Evolutionary conservation across 1,140 invertebrate species (phyloP).

Genomic region (Dendrolimus punctatus): DNA sequence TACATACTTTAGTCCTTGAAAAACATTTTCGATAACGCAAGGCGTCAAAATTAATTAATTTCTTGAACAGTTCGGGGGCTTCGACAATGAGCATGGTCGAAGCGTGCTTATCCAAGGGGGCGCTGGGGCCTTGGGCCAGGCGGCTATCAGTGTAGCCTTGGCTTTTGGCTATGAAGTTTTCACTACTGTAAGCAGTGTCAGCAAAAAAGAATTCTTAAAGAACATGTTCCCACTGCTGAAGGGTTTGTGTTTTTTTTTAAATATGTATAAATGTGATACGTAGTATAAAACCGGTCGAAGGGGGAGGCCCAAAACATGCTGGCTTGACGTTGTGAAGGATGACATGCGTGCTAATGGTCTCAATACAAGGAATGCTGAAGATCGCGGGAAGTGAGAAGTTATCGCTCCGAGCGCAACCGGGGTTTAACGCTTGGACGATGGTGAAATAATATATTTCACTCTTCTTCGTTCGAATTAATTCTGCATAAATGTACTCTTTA

Average conservation of each 20-base stretch:
- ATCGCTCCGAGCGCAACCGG: too few relatives aligned
- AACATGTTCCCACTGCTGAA: slow-evolving; percentile 59
- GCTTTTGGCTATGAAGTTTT: slow-evolving; percentile 73
- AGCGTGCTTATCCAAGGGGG: slow-evolving; percentile 81
- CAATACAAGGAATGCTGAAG: too few relatives aligned
- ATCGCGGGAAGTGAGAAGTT: too few relatives aligned
- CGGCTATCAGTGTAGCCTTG: slow-evolving; percentile 80
- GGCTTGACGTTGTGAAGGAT: background rate
- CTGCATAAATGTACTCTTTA: too few relatives aligned
- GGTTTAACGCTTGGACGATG: too few relatives aligned
- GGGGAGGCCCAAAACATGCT: too few relatives aligned
- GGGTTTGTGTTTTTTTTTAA: slow-evolving; percentile 43
- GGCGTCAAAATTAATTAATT: background rate
- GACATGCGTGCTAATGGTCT: too few relatives aligned
- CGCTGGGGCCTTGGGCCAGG: slow-evolving; percentile 83
- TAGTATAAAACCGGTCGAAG: too few relatives aligned
- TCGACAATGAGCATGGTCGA: slow-evolving; percentile 30
- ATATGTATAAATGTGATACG: background rate
- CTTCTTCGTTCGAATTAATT: too few relatives aligned
- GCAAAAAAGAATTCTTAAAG: slow-evolving; percentile 66
- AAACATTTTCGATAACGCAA: background rate
- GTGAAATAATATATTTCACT: too few relatives aligned
- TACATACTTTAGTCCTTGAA: background rate
- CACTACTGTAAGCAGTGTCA: slow-evolving; percentile 73
- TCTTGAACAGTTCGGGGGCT: slow-evolving; percentile 10